Conservation (phyloP, 2,113 vertebrate genomes). For the Austrofundulus limnaeus region DNA sequence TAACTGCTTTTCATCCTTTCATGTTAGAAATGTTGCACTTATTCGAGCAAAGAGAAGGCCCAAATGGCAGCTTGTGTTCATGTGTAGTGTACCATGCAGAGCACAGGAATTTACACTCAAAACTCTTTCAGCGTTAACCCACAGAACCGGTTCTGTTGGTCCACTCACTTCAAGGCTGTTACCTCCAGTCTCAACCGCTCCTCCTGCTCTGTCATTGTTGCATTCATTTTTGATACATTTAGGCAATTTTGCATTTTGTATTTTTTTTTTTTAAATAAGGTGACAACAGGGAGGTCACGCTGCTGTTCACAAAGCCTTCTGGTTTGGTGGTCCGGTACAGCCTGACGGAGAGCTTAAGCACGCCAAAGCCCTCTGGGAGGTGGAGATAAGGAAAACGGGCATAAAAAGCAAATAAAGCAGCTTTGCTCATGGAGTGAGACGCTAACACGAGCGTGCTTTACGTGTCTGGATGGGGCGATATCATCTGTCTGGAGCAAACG, state of each 20-base stretch:
- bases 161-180: conserved; percentile 48
- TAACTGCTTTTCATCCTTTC: conserved; percentile 6
- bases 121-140: conserved; percentile 35
- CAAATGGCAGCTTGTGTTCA: conserved; percentile 42
- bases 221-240: conserved; percentile 36
- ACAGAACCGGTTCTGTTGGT: conserved; percentile 58
- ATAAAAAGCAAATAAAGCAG: conserved; percentile 67
- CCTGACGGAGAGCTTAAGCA: conserved; percentile 44
- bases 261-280: conserved; percentile 31
- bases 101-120: conserved; percentile 56
- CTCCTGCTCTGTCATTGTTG: conserved; percentile 9
- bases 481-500: conserved; percentile 38
- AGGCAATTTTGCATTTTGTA: conserved; percentile 5
- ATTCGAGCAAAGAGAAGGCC: conserved; percentile 6
- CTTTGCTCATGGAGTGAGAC: conserved; percentile 55
- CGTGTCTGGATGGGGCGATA: conserved; percentile 40
- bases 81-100: conserved; percentile 50
- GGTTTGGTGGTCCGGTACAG: conserved; percentile 46
- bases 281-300: conserved; percentile 39
- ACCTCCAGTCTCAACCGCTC: conserved; percentile 31
- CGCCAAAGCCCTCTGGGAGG: conserved; percentile 50
- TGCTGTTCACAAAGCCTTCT: conserved; percentile 31
- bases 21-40: conserved; percentile 27
- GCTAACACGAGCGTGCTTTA: conserved; percentile 51
- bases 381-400: conserved; percentile 59